Evolutionary conservation across 2,888 invertebrate genomes (phyloP), one percentile per base, ranked within the genome.

Genomic region (Nebria brevicollis): DNA sequence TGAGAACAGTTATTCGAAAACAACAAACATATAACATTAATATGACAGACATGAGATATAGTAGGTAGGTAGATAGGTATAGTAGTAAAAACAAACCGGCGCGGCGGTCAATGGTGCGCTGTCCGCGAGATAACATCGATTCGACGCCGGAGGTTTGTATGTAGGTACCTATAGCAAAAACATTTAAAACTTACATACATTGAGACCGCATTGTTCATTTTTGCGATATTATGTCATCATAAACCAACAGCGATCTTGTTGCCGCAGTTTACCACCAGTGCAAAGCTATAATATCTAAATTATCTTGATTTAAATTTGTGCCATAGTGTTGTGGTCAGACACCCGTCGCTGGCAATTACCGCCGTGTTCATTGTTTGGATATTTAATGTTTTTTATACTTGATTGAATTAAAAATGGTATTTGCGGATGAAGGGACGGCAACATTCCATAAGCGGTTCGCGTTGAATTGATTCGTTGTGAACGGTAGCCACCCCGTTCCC

Each of bases 21-120:
- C 78, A 73, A 73, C 65, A 77, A 42, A 72, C 77, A 65, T 77
- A 34, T 34, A 66, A 68, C 78, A 78, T 78, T 78, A 78, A 73
- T 78, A 78, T 78, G 78, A 78, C 65, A 73, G 78, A 78, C 78
- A 65, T 15, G 41, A 78, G 25, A 26, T 70, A 70, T 34, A 34
- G 66, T 66, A 66, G 25, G 7, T 25, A 66, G 34, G 34, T 34
- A 34, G 25, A 15, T 25, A 66, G n/a, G n/a, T 66, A 66, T 66
- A 66, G 70, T 70, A 70, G 25, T 26, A 70, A 26, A 70, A 1
- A 70, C 6, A 15, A 7, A 70, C 70, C 8, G 66, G 15, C 26
- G 11, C 8, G 66, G 15, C 26, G 11, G 34, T 26, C 70, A 11
- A 70, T 68, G 25, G 68, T 68, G 20, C 70, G 4, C 25, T 70